These are phyloP conservation scores for Mormoops blainvillei DNA, from an alignment of 2,113 vertebrate genomes.

Conservation along the genomic window DNA sequence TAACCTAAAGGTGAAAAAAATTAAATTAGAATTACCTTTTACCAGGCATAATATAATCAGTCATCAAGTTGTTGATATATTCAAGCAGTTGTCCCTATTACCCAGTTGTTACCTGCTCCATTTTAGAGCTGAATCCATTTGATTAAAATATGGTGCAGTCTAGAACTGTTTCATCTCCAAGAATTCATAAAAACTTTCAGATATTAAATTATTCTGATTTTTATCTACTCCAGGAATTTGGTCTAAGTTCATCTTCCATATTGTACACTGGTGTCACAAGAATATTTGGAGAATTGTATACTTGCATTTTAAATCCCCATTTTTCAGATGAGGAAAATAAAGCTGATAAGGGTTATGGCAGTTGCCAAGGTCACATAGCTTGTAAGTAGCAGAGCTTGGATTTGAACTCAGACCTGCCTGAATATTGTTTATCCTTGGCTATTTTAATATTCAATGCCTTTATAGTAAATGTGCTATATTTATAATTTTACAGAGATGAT, in stretches of 20 bases:
- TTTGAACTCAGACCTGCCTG: not conserved
- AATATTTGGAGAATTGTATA: slow-evolving; percentile 8
- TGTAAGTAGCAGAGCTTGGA: not conserved
- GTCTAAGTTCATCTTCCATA: not conserved
- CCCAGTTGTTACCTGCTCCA: not conserved
- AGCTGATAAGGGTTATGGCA: not conserved
- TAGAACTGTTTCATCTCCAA: not conserved
- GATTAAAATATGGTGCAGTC: not conserved
- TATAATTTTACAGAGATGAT: not conserved
- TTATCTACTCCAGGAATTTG: not conserved
- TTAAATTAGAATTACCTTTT: not conserved
- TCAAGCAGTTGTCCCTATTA: not conserved
- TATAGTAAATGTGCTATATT: not conserved
- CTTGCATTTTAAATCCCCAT: not conserved
- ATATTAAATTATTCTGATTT: not conserved
- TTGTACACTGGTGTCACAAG: not conserved
- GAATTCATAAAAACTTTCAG: not conserved
- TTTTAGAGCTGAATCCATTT: not conserved
- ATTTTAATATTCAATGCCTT: not conserved
- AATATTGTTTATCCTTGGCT: not conserved
- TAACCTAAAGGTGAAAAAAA: not conserved
- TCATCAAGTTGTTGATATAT: not conserved
- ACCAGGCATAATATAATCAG: not conserved
- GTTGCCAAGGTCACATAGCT: not conserved
- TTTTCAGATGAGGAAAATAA: slow-evolving; percentile 10